Percentiles rank a stretch among this genome's conserved stretches.
Conservation (phyloP, 1,140 invertebrate genomes). For the Pachypsylla venusta region DNA sequence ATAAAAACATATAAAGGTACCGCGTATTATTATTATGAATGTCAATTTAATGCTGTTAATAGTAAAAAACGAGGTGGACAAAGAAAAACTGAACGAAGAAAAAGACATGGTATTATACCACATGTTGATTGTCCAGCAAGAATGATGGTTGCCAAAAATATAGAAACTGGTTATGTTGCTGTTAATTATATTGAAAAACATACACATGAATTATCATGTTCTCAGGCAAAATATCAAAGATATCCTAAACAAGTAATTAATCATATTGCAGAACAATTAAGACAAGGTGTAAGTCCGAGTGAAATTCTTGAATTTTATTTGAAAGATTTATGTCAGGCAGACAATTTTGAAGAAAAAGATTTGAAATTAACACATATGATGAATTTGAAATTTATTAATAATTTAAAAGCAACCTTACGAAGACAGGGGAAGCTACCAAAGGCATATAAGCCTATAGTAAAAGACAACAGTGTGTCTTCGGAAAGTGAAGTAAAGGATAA, state of each 20-base stretch:
- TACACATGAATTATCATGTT: background rate
- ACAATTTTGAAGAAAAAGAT: too few relatives aligned
- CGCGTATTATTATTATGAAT: background rate
- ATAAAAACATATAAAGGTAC: background rate
- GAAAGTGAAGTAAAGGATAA: too few relatives aligned
- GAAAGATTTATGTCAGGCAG: background rate
- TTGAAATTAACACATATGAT: too few relatives aligned
- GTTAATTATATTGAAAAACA: slow-evolving; percentile 4
- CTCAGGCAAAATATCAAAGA: background rate
- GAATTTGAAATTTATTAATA: too few relatives aligned
- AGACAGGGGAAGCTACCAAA: too few relatives aligned
- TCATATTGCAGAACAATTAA: background rate
- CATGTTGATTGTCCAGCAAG: background rate
- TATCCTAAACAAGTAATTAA: background rate
- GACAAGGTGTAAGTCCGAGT: background rate
- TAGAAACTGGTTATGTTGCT: background rate
- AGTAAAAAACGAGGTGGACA: background rate
- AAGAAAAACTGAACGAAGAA: background rate
- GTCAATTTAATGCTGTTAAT: background rate
- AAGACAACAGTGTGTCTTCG: too few relatives aligned
- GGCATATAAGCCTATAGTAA: too few relatives aligned
- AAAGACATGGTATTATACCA: background rate
- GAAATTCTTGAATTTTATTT: background rate
- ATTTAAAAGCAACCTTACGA: too few relatives aligned
- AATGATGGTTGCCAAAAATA: background rate